A percentile compares a stretch with the other conserved stretches of the same genome.
These are phyloP conservation scores for Myotis vivesi DNA, from an alignment of 2,797 vertebrate species.

Conservation along the genomic window DNA sequence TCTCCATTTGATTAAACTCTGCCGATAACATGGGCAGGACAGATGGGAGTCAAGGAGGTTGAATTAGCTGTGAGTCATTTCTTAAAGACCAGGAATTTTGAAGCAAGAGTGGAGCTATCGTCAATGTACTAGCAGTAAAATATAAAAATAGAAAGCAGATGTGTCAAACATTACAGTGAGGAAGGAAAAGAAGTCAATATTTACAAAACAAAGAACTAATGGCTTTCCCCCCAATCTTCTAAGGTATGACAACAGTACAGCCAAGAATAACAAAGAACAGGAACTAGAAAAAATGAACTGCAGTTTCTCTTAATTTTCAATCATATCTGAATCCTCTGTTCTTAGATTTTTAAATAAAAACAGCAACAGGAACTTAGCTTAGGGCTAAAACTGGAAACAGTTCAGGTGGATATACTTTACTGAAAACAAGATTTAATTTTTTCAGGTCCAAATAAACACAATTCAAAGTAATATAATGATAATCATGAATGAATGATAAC, in stretches of 20 bases:
- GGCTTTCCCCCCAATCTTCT: background rate
- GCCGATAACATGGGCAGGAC: background rate
- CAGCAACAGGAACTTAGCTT: conserved; percentile 51
- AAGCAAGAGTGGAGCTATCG: conserved; percentile 9
- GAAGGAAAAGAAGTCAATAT: conserved; percentile 46
- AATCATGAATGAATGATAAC: background rate
- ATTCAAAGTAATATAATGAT: background rate
- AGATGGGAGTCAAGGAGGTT: background rate
- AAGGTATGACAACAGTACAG: background rate
- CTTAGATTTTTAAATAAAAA: conserved; percentile 60
- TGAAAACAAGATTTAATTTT: conserved; percentile 34
- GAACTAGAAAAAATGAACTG: conserved; percentile 28
- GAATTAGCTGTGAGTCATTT: background rate
- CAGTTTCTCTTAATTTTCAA: conserved; percentile 48
- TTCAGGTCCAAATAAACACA: conserved; percentile 2
- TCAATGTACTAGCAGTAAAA: conserved; percentile 9
- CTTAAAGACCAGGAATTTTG: conserved; percentile 6
- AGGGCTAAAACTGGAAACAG: conserved; percentile 37
- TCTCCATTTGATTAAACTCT: background rate
- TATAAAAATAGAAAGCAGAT: conserved; percentile 62
- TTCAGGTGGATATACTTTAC: background rate
- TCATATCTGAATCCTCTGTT: conserved; percentile 50
- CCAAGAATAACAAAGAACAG: conserved; percentile 64
- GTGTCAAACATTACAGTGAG: background rate
- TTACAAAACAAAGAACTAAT: conserved; percentile 52